Evolutionary conservation across 2,113 vertebrate genomes (phyloP).

Genomic region (Gymnarchus niloticus): DNA sequence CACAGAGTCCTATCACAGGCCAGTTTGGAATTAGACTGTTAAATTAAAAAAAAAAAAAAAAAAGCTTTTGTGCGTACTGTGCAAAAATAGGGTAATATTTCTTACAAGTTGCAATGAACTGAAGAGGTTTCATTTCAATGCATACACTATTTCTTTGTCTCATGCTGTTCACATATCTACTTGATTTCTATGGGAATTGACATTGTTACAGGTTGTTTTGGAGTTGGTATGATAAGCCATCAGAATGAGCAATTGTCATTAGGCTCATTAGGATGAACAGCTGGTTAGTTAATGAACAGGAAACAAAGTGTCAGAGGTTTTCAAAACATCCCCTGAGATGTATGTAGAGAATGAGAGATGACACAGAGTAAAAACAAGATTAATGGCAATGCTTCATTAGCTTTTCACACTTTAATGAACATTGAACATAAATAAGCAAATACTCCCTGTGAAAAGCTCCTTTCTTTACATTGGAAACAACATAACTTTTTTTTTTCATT

Average conservation of each 20-base stretch:
- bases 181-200: conserved; percentile 22
- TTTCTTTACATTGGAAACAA: conserved; percentile 14
- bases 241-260: conserved; percentile 60
- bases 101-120: not conserved
- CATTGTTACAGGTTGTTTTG: conserved; percentile 50
- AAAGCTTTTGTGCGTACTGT: too few relatives aligned
- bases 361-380: conserved; percentile 44
- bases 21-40: too few relatives aligned
- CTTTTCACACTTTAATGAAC: conserved; percentile 49
- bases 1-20: not conserved
- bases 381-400: conserved; percentile 59
- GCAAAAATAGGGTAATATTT: not conserved
- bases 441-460: not conserved
- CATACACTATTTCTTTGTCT: not conserved
- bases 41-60: too few relatives aligned
- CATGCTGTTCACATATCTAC: not conserved
- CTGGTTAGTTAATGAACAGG: conserved; percentile 74
- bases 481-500: not conserved
- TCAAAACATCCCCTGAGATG: conserved; percentile 58
- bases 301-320: conserved; percentile 67
- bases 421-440: conserved; percentile 34
- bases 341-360: conserved; percentile 49
- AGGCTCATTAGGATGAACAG: conserved; percentile 72
- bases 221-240: conserved; percentile 47
- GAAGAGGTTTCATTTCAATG: not conserved